A percentile compares a stretch with the other conserved stretches of the same genome.
These are phyloP conservation scores for Gopherus evgoodei DNA, from an alignment of 2,113 vertebrate genomes.

Conservation along the genomic window DNA sequence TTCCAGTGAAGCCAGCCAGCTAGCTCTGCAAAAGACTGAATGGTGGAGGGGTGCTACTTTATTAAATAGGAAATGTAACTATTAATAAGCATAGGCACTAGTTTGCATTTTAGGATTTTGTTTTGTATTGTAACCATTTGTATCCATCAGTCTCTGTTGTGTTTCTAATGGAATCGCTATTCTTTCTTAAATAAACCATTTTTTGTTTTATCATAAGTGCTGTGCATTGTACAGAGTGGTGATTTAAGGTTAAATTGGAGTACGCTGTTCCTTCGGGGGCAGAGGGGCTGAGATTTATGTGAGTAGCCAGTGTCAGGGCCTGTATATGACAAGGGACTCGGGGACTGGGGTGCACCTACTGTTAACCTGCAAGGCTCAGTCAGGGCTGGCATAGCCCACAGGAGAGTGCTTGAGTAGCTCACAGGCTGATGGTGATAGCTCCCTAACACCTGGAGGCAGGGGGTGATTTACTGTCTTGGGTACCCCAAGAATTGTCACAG, in stretches of 20 bases:
- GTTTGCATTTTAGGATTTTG: background rate
- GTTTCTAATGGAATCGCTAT: background rate
- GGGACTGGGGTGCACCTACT: background rate
- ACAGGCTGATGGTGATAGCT: background rate
- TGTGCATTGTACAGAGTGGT: background rate
- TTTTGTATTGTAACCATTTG: background rate
- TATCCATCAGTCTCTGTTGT: background rate
- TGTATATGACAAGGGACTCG: background rate
- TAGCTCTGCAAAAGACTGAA: background rate
- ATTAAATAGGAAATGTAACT: background rate
- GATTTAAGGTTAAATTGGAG: background rate
- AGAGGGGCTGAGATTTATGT: too few relatives aligned
- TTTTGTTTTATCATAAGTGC: background rate
- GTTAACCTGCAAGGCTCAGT: background rate
- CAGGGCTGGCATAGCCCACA: background rate
- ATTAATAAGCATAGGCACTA: background rate
- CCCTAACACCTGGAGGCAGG: background rate
- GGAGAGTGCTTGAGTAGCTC: background rate
- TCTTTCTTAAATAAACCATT: background rate
- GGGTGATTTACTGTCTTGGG: background rate
- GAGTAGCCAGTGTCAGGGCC: background rate
- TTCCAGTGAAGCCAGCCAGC: too few relatives aligned
- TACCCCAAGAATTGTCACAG: background rate
- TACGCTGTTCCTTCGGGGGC: background rate
- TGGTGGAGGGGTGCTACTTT: background rate